Base-by-base conservation (phyloP, 1,140 invertebrate genomes). In the Sitophilus oryzae region DNA sequence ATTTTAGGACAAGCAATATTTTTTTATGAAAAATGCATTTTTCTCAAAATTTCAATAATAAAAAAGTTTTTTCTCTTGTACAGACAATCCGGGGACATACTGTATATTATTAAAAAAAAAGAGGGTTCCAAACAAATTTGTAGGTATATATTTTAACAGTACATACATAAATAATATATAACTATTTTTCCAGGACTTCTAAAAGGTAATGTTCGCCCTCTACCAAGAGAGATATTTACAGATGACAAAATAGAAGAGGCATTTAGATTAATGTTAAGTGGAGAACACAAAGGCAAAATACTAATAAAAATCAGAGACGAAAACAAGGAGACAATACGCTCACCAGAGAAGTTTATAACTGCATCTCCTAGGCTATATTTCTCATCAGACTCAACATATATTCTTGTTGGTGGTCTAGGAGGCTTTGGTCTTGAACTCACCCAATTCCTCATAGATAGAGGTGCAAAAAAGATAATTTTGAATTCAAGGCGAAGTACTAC, bases 261-360 rank as follows among this genome's bases (percentile, higher is more conserved):
- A 3, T 96, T 96, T 78, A 76, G 86, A 58, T 97, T 82, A 68
- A 96, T 98, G 90, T 93, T 93, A n/a, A 84, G 89, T 1, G 94
- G 94, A 35, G 94, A 93, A 75, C 94, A 98, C 71, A 95, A 96
- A 58, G 95, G 95, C 61, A 98, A 97, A 78, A 93, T 98, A 11
- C 65, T 97, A 9, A 69, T 97, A 40, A 88, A 94, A 72, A 85
- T 98, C 25, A 78, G 85, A 20, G 80, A 87, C 11, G 88, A 92
- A 69, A 85, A 90, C 66, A 50, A 72, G 0, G 63, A 78, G 18
- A 77, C 73, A 49, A 62, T 71, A 0, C 53, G 76, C 1, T 65
- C 72, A 34, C 75, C 81, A 1, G 36, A 68, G 3, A 82, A 80
- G 63, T 74, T 80, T 0, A 79, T 93, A 2, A 74, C 76, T 6